phyloP scores from a whole-genome alignment of 53 echinoderm and acorn worm genomes.

The Astropecten irregularis region DNA sequence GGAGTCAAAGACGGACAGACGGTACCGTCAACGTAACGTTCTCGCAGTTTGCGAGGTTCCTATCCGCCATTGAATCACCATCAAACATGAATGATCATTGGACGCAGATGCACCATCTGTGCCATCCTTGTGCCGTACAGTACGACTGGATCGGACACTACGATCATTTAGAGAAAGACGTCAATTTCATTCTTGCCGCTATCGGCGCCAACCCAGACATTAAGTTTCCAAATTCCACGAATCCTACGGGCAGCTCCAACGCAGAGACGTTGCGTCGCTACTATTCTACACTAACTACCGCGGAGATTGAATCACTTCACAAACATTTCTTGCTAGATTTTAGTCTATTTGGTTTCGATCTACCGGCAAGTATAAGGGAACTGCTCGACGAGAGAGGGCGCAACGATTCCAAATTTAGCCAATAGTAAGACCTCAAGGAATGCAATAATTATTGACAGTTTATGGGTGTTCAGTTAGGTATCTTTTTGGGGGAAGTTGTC shows the following conservation, averaged over 20 bases:
- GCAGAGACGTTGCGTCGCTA: slow-evolving; percentile 32
- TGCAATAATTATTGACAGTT: too few relatives aligned
- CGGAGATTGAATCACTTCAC: too few relatives aligned
- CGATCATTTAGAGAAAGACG: too few relatives aligned
- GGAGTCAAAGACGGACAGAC: slow-evolving; percentile 8
- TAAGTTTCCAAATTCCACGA: slow-evolving; percentile 12
- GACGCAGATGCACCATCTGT: slow-evolving; percentile 56
- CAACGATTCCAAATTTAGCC: too few relatives aligned
- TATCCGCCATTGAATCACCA: background rate
- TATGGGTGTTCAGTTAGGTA: too few relatives aligned
- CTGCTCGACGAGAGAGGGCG: too few relatives aligned
- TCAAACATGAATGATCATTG: slow-evolving; percentile 46
- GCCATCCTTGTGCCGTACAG: slow-evolving; percentile 55
- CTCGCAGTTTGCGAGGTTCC: slow-evolving; percentile 29
- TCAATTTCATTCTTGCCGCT: slow-evolving; percentile 16
- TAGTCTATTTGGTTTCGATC: slow-evolving; percentile 9
- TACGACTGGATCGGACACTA: too few relatives aligned
- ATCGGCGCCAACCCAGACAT: slow-evolving; percentile 3
- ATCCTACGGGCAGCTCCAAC: slow-evolving; percentile 45
- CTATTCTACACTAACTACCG: slow-evolving; percentile 5
- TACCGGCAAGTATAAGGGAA: background rate
- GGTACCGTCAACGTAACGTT: slow-evolving; percentile 34
- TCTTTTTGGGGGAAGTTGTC: too few relatives aligned
- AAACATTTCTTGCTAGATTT: slow-evolving; percentile 6
- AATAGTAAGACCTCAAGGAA: too few relatives aligned